A percentile compares a stretch with the other conserved stretches of the same genome.
phyloP scores from a whole-genome alignment of 2,888 invertebrate genomes.

The Frankliniella intonsa region DNA sequence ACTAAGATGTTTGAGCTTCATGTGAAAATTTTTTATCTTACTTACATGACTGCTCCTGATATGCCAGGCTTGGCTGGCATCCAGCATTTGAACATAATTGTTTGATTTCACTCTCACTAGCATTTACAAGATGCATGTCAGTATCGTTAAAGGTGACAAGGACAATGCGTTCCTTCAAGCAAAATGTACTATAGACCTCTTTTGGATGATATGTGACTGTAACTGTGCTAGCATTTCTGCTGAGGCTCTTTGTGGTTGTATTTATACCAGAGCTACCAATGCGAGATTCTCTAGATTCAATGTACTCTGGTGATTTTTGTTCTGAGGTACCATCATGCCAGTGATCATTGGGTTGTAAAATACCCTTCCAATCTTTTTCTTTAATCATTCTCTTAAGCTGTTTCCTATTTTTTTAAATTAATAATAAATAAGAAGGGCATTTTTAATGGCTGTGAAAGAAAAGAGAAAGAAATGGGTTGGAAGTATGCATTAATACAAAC shows the following conservation, averaged over 20 bases:
- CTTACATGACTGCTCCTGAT: slow-evolving; percentile 61
- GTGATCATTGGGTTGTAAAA: not conserved
- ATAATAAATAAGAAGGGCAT: not conserved
- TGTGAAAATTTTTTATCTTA: not conserved
- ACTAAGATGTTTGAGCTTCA: not conserved
- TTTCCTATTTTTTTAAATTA: not conserved
- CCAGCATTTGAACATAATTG: slow-evolving; percentile 59
- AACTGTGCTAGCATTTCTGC: slow-evolving; percentile 33
- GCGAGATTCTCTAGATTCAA: not conserved
- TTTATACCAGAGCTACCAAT: slow-evolving; percentile 7
- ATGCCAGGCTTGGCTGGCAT: slow-evolving; percentile 71
- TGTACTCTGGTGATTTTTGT: not conserved
- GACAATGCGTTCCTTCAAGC: slow-evolving; percentile 66
- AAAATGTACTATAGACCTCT: slow-evolving; percentile 37
- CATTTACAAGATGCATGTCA: slow-evolving; percentile 68
- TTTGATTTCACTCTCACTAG: slow-evolving; percentile 70
- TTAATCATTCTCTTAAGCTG: not conserved
- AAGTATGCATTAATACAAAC: not conserved
- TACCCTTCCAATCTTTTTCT: not conserved
- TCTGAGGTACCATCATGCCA: not conserved
- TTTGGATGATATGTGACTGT: not conserved
- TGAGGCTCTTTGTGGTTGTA: slow-evolving; percentile 14
- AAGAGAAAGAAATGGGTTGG: not conserved
- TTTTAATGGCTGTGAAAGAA: not conserved
- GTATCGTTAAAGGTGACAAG: slow-evolving; percentile 68